Evolutionary conservation across 37 sponge, comb jelly and placozoan genomes (phyloP), one percentile per base, ranked within the genome.

Genomic region (Agelas oroides): DNA sequence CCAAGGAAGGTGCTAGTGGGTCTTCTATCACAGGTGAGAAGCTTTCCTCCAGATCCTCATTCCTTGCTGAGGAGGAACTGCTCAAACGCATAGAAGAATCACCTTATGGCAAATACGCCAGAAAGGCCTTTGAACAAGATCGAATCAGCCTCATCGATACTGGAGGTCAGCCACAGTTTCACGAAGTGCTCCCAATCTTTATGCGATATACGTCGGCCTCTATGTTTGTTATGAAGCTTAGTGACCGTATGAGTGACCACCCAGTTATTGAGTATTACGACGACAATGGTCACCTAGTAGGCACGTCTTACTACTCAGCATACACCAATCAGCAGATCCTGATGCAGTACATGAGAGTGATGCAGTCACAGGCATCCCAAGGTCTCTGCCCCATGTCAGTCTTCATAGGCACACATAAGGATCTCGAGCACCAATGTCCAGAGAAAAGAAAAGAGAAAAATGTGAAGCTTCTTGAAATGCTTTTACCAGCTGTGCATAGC

Each of bases 141-240:
- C 33, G 67, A 33, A 66, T 66, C 67, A 30, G 33, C 1, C 33
- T 66, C 1, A 66, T 66, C 19, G 67, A 66, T 33, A 66, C 33
- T 66, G 67, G 67, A 2, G 67, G 67, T 1, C 67, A 66, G 67
- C 67, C 67, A 25, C 67, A 66, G 67, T 66, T 66, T 33, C 67
- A 66, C 28, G 33, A 66, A 17, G 33, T 66, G 33, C 67, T 66
- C 33, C 67, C 67, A 66, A 17, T 66, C 0, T 46, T 46, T 8
- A 46, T 46, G 46, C 46, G 8, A 46, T 3, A 8, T 46, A 46
- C 46, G 3, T 46, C 46, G 8, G 46, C 46, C 46, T 12, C 46
- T 46, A 46, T 46, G 46, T 46, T 46, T 46, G 46, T 8, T 12
- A 46, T 46, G 6, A 46, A 8, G 46, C 46, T 46, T 8, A 8